Base-by-base conservation (phyloP, 2,888 invertebrate genomes). In the Ectemnius cavifrons region DNA sequence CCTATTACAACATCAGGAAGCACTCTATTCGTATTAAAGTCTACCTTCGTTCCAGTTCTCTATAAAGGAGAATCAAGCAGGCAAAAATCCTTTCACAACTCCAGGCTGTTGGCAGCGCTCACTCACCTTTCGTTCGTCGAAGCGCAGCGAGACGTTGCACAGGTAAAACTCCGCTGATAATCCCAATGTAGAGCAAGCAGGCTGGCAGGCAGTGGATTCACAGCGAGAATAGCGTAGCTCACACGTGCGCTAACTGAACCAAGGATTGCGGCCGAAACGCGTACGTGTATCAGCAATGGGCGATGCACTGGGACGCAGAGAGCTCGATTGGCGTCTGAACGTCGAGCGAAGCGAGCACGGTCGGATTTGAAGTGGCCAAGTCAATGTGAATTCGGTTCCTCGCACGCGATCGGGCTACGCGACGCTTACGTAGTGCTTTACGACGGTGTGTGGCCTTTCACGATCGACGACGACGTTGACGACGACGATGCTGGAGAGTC, bases 341-440 rank as follows among this genome's bases (percentile, higher is more conserved):
- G 37, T 37, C 37, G 37, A 6, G 28, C 28, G 28, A 37, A 37
- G 28, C 28, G 28, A 37, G 37, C 37, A 37, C 37, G 37, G 37
- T 37, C 8, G 4, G 37, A 37, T 37, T 37, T 37, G 37, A 37
- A 37, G 37, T 8, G 37, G 37, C 37, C 37, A 37, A 37, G 37
- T 37, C 37, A 37, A 37, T 37, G 37, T 1, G 37, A 37, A 37
- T 37, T 37, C 1, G 52, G 14, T 52, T 52, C 52, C 52, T 52
- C 52, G 52, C 52, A 52, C 13, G 4, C 11, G 18, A 11, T 14
- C 49, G 4, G 46, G 60, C 63, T 46, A 56, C 69, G 71, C 62
- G 78, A 28, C 82, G 71, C 74, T 66, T 72, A 75, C 69, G 77
- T 68, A 23, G 37, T 37, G 60, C 66, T 57, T 16, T 13, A 28